Evolutionary conservation across 23 tunicate genomes (phyloP).

Genomic region (Halocynthia roretzi): DNA sequence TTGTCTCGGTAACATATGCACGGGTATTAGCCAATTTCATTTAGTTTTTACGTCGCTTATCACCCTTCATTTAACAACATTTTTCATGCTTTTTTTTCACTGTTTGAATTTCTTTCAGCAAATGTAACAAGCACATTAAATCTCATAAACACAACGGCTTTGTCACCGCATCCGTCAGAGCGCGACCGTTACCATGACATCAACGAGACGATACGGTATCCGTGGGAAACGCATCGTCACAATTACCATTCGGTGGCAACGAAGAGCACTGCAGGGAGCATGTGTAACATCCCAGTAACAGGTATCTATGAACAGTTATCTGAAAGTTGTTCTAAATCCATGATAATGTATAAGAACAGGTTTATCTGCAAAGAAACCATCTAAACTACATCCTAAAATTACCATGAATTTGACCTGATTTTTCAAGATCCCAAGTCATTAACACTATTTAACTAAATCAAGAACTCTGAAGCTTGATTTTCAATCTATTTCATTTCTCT

Average conservation of each 20-base stretch:
- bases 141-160: constrained; percentile 75
- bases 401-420: no score
- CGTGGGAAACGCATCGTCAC: constrained; percentile 4
- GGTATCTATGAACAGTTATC: neutral
- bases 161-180: constrained; percentile 41
- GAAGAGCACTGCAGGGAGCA: constrained; percentile 67
- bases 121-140: constrained; percentile 67
- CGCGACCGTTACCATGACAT: constrained; percentile 25
- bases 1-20: no score
- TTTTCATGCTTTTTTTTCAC: neutral
- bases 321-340: no score
- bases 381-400: no score
- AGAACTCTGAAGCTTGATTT: no score
- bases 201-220: constrained; percentile 5
- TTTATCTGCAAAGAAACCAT: no score
- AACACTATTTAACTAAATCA: no score
- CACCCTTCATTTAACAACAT: constrained; percentile 8
- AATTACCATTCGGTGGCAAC: constrained; percentile 41
- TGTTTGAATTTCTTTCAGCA: constrained; percentile 17
- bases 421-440: no score
- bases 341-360: no score
- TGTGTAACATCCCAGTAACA: constrained; percentile 53
- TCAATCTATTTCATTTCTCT: no score
- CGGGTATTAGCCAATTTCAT: no score
- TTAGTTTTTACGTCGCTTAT: no score